Evolutionary conservation across 53 echinoderm and acorn worm genomes (phyloP).

Genomic region (Crossaster papposus): DNA sequence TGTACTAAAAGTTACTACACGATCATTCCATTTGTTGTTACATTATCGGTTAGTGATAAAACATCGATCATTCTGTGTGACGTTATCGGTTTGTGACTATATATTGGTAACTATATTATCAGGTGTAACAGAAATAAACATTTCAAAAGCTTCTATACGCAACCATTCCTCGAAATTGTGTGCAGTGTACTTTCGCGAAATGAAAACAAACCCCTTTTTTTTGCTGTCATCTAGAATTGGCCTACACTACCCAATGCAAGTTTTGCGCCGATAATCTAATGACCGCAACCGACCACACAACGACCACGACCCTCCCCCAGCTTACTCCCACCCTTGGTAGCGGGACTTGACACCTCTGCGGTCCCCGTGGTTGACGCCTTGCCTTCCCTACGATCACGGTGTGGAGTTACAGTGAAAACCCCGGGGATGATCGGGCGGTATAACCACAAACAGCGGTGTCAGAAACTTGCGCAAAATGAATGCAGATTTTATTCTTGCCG

Average conservation of each 20-base stretch:
- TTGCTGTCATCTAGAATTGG: background rate
- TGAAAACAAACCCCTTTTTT: background rate
- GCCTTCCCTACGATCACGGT: constrained; percentile 24
- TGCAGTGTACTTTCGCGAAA: background rate
- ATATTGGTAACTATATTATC: no score
- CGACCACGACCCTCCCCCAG: background rate
- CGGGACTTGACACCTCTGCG: constrained; percentile 35
- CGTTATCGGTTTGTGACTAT: no score
- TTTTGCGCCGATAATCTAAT: background rate
- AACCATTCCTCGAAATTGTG: background rate
- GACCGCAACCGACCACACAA: background rate
- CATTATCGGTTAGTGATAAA: no score
- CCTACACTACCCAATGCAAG: background rate
- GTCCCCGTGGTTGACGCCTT: constrained; percentile 8
- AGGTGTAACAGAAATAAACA: no score
- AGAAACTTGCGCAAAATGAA: background rate
- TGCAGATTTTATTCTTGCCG: background rate
- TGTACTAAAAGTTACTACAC: no score
- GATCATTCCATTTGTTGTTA: no score
- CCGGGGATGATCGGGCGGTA: constrained; percentile 5
- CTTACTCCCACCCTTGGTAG: background rate
- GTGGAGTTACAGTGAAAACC: constrained; percentile 25
- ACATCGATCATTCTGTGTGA: no score
- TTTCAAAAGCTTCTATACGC: background rate
- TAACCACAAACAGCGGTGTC: background rate